These are phyloP conservation scores for Brienomyrus longianalis DNA, from an alignment of 2,113 vertebrate genomes.

Conservation along the genomic window DNA sequence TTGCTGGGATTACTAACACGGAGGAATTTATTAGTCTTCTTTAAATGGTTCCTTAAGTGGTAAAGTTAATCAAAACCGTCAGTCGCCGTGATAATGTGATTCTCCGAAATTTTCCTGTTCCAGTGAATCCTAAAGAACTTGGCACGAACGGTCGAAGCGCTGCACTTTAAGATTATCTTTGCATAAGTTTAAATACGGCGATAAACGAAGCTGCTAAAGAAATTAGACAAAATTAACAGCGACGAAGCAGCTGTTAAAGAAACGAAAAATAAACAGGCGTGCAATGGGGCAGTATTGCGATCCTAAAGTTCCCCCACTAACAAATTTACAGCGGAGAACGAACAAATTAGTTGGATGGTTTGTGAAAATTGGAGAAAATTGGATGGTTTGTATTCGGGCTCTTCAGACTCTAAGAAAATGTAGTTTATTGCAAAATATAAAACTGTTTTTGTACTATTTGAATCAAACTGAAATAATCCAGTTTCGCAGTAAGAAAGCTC, in stretches of 20 bases:
- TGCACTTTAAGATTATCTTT: background rate
- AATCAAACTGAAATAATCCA: background rate
- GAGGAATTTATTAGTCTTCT: background rate
- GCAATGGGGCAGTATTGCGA: background rate
- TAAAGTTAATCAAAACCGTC: background rate
- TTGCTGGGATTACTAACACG: background rate
- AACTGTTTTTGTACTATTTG: background rate
- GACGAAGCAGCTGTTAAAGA: background rate
- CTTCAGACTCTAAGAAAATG: background rate
- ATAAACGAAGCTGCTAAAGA: background rate
- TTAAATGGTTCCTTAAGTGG: background rate
- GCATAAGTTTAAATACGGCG: background rate
- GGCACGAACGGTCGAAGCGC: background rate
- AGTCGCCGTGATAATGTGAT: background rate
- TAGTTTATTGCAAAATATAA: background rate
- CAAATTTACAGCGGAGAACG: background rate
- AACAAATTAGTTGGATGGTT: background rate
- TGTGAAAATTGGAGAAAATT: background rate
- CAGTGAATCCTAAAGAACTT: background rate
- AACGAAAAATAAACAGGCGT: background rate
- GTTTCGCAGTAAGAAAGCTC: background rate
- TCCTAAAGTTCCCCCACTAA: background rate
- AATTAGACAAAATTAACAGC: background rate
- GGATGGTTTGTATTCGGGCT: background rate
- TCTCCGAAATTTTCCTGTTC: background rate